Conservation (phyloP, 1,140 invertebrate genomes). For the Heliconius nattereri region DNA sequence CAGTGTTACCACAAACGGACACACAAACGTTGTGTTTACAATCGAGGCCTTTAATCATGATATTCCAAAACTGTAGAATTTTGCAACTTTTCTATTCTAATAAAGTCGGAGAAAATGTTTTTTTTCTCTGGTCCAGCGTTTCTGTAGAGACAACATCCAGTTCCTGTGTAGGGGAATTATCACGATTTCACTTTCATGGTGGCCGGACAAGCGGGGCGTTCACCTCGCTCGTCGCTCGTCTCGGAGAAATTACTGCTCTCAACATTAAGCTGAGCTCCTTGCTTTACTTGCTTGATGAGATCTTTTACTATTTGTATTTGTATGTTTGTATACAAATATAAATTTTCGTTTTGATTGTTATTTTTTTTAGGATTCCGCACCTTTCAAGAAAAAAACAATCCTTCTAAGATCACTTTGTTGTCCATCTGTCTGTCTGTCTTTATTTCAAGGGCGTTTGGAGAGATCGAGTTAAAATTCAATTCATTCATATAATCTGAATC, state of each 20-base stretch:
- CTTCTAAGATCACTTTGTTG: too few species aligned
- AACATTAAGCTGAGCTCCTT: too few species aligned
- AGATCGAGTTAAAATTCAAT: too few species aligned
- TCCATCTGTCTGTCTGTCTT: too few species aligned
- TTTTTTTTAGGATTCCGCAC: too few species aligned
- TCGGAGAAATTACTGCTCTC: neutral
- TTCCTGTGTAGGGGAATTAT: slow-evolving; percentile 19
- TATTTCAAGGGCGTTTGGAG: too few species aligned
- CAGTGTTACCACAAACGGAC: neutral
- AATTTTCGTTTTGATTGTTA: too few species aligned
- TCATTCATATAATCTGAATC: too few species aligned
- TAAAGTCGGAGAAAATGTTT: too few species aligned
- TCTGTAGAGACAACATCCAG: neutral
- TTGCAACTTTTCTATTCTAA: neutral
- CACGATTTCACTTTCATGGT: slow-evolving; percentile 33
- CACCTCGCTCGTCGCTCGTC: slow-evolving; percentile 12
- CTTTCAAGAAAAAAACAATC: too few species aligned
- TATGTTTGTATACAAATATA: neutral
- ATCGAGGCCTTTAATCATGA: too few species aligned
- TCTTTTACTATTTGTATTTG: neutral
- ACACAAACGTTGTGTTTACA: neutral
- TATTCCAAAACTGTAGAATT: neutral
- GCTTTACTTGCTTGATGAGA: neutral
- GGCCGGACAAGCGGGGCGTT: slow-evolving; percentile 25
- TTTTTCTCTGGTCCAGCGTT: neutral